Conservation (phyloP, 2,888 invertebrate species). For the Syrista parreyssii region DNA sequence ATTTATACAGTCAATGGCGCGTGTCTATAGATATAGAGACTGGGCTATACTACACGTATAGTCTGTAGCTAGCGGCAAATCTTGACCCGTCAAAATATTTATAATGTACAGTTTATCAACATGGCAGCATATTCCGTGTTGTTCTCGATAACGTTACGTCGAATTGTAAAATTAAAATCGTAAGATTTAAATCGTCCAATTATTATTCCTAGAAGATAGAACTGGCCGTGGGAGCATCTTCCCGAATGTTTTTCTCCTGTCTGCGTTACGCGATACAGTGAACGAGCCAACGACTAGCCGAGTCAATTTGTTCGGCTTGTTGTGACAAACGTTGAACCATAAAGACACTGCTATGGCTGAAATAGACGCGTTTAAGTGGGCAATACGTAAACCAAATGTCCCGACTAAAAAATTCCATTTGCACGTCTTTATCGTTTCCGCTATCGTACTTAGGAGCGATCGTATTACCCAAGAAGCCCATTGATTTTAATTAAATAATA, state of each 20-base stretch:
- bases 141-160: not conserved
- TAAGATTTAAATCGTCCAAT: not conserved
- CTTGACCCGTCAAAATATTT: not conserved
- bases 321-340: not conserved
- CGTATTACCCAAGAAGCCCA: too few species aligned
- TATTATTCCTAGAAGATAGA: not conserved
- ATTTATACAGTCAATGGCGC: not conserved
- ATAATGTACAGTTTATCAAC: not conserved
- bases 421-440: too few species aligned
- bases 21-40: not conserved
- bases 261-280: too few species aligned
- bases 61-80: not conserved
- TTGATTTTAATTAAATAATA: too few species aligned
- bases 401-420: too few species aligned
- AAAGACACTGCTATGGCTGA: not conserved
- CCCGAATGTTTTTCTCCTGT: too few species aligned
- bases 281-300: not conserved
- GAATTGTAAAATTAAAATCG: not conserved
- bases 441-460: too few species aligned
- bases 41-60: not conserved
- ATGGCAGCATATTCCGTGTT: not conserved
- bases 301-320: slow-evolving; percentile 2
- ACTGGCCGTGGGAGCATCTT: too few species aligned
- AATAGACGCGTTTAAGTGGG: not conserved
- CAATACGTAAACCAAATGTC: too few species aligned